A percentile compares a stretch with the other conserved stretches of the same genome.
phyloP scores from a whole-genome alignment of 53 echinoderm and acorn worm genomes.

The Mesocentrotus franciscanus region DNA sequence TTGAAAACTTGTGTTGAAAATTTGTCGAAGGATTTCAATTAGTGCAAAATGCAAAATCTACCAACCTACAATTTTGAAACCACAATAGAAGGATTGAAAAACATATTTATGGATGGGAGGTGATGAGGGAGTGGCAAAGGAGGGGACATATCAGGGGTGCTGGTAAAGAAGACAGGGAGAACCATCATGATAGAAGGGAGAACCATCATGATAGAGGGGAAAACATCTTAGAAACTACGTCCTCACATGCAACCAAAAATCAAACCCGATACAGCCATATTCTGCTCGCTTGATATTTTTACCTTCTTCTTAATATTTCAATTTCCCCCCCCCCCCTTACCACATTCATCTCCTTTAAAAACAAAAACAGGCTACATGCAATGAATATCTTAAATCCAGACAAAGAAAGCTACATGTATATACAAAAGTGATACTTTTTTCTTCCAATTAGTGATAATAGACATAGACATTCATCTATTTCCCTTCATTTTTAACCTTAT shows the following conservation, averaged over 20 bases:
- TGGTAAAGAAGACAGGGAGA: not conserved
- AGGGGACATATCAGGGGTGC: not conserved
- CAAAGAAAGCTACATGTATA: too few relatives aligned
- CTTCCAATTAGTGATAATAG: too few relatives aligned
- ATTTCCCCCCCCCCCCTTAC: too few relatives aligned
- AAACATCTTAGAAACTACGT: not conserved
- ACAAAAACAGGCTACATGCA: too few relatives aligned
- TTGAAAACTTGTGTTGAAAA: not conserved
- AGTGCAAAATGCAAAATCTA: not conserved
- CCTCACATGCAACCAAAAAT: not conserved
- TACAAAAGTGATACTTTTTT: too few relatives aligned
- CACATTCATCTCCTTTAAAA: too few relatives aligned
- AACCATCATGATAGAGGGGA: not conserved
- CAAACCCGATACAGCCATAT: not conserved
- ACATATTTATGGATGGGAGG: not conserved
- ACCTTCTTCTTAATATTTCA: too few relatives aligned
- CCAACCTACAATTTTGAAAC: not conserved
- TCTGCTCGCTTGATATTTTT: not conserved
- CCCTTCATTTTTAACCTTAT: not conserved
- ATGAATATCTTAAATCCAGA: too few relatives aligned
- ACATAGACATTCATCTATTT: too few relatives aligned
- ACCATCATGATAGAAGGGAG: not conserved
- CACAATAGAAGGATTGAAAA: not conserved
- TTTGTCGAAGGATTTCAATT: not conserved
- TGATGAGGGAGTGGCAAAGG: not conserved